These are phyloP conservation scores for Athetis lepigone DNA, from an alignment of 2,888 invertebrate species.

Conservation along the genomic window DNA sequence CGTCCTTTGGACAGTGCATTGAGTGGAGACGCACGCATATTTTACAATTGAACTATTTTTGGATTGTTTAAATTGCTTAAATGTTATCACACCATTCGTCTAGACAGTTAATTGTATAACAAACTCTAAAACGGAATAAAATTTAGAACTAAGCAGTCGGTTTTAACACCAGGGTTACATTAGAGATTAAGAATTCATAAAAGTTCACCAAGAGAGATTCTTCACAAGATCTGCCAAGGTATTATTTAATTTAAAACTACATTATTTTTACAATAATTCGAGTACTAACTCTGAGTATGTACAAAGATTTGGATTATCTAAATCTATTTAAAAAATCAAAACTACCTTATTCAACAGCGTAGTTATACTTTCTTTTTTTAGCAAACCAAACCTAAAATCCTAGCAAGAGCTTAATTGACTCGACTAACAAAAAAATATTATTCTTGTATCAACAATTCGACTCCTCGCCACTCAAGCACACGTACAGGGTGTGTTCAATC, in stretches of 20 bases:
- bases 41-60: background rate
- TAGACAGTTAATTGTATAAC: too few relatives aligned
- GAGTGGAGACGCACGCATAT: slow-evolving; percentile 38
- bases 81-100: background rate
- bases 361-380: background rate
- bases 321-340: background rate
- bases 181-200: too few relatives aligned
- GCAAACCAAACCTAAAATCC: background rate
- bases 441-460: slow-evolving; percentile 14
- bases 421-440: slow-evolving; percentile 1
- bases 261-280: too few relatives aligned
- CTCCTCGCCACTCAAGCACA: slow-evolving; percentile 65
- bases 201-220: too few relatives aligned
- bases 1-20: slow-evolving; percentile 61
- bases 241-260: too few relatives aligned
- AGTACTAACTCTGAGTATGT: too few relatives aligned
- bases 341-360: background rate
- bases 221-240: too few relatives aligned
- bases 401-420: too few relatives aligned
- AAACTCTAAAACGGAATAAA: too few relatives aligned
- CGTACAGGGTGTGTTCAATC: slow-evolving; percentile 75
- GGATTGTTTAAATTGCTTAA: background rate
- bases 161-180: too few relatives aligned
- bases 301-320: too few relatives aligned
- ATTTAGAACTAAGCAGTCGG: too few relatives aligned